These are phyloP conservation scores for Hiodon tergisus DNA, from an alignment of 2,113 vertebrate species.

Conservation along the genomic window DNA sequence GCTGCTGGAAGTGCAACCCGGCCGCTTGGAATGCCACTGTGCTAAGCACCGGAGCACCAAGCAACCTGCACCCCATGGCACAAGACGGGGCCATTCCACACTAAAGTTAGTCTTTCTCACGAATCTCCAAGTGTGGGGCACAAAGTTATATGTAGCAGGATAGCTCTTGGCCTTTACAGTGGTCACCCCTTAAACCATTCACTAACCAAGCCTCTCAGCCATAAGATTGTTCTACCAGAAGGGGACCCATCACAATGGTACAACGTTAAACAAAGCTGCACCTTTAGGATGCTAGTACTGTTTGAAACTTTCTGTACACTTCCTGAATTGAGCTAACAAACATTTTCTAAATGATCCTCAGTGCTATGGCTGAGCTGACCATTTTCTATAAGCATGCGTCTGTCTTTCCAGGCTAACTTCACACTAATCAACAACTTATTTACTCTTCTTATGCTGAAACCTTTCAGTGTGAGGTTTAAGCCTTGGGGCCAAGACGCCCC, in stretches of 20 bases:
- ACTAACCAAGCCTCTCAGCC: background rate
- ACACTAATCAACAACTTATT: background rate
- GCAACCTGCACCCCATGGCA: background rate
- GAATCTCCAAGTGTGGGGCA: background rate
- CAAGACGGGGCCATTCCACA: background rate
- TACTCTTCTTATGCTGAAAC: background rate
- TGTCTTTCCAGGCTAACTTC: background rate
- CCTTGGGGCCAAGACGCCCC: too few relatives aligned
- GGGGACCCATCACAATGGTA: background rate
- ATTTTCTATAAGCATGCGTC: background rate
- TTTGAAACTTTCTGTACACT: background rate
- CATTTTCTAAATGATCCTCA: too few relatives aligned
- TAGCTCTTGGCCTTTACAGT: background rate
- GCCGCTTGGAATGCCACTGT: background rate
- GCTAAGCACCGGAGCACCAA: background rate
- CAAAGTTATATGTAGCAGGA: background rate
- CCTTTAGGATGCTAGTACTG: too few relatives aligned
- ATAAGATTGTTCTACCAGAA: constrained; percentile 10
- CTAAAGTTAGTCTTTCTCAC: background rate
- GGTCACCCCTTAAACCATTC: background rate
- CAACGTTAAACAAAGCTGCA: too few relatives aligned
- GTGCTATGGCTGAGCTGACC: too few relatives aligned
- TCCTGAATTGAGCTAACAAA: too few relatives aligned
- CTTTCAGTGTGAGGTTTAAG: too few relatives aligned
- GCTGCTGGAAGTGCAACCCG: constrained; percentile 4